phyloP scores from a whole-genome alignment of 1,140 invertebrate genomes.

The Drosophila serrata region DNA sequence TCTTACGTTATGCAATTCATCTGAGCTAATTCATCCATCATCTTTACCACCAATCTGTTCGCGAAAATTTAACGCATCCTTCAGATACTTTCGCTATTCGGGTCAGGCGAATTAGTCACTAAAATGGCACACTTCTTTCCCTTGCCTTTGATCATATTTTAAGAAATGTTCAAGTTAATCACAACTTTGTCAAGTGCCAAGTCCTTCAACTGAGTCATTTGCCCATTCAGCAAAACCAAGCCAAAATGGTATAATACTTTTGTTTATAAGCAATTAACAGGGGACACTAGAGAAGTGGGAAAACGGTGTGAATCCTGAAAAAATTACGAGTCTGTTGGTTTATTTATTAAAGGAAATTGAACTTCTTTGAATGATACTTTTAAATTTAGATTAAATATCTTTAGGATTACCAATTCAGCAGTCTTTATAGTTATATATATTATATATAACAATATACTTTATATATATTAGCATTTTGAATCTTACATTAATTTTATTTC shows the following conservation, averaged over 20 bases:
- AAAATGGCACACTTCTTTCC: conserved; percentile 23
- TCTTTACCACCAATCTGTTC: conserved; percentile 19
- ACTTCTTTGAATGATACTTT: too few relatives aligned
- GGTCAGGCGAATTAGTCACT: conserved; percentile 44
- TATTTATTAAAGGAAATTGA: too few relatives aligned
- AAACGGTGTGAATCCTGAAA: not conserved
- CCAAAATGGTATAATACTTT: conserved; percentile 11
- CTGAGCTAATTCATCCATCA: conserved; percentile 33
- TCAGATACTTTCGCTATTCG: conserved; percentile 31
- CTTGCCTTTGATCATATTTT: conserved; percentile 29
- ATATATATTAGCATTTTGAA: too few relatives aligned
- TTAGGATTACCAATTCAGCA: not conserved
- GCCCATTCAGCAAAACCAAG: conserved; percentile 22
- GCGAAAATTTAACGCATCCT: conserved; percentile 24
- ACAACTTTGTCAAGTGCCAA: conserved; percentile 37
- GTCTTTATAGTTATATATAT: too few relatives aligned
- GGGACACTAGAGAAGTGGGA: not conserved
- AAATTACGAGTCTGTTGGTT: too few relatives aligned
- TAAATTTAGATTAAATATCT: not conserved
- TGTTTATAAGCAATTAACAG: conserved; percentile 23
- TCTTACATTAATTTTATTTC: too few relatives aligned
- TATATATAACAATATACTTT: too few relatives aligned
- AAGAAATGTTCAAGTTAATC: conserved; percentile 34
- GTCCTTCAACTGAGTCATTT: conserved; percentile 43
- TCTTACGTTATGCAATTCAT: conserved; percentile 41